Base-by-base conservation (phyloP, 1,140 invertebrate genomes). In the Aphidius ervi region DNA sequence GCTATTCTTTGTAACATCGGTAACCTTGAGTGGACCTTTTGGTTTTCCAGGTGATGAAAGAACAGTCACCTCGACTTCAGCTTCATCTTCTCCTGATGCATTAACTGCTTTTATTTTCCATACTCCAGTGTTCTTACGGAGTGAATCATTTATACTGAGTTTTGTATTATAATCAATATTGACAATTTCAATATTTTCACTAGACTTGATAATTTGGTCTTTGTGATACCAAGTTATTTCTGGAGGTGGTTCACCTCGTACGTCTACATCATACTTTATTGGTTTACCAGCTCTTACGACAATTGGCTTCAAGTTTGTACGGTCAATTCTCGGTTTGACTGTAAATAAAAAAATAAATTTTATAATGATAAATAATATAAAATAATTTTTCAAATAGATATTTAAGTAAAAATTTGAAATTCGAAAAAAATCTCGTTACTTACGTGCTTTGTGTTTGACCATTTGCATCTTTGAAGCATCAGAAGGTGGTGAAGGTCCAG, bases 291-390 rank as follows among this genome's bases (percentile, higher is more conserved):
- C 92, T 67, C 93, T 87, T 1, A 96, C 91, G 3, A 89, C 87
- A 57, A 97, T 86, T 42, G 93, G 89, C 80, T 97, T 95, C 60
- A 98, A 81, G 73, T 96, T 95, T 1, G 94, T 95, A 66, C 94
- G 86, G 74, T 97, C 94, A 74, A 99, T 97, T 74, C 93, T 91
- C n/a, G 95, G 95, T 81, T 97, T 96, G 75, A 97, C 92, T 94
- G 70, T 57, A 10, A 45, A 45, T 45, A 16, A 16, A 16, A 16
- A 16, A 16, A n/a, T n/a, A n/a, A n/a, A n/a, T n/a, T n/a, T n/a
- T n/a, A n/a, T n/a, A n/a, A n/a, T n/a, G n/a, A n/a, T n/a, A n/a
- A n/a, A n/a, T n/a, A n/a, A n/a, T n/a, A n/a, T n/a, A n/a, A n/a
- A n/a, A n/a, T n/a, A n/a, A n/a, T n/a, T n/a, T n/a, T n/a, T n/a